These are phyloP conservation scores for Ectropis crepuscularia DNA, from an alignment of 2,888 invertebrate species.

Conservation along the genomic window DNA sequence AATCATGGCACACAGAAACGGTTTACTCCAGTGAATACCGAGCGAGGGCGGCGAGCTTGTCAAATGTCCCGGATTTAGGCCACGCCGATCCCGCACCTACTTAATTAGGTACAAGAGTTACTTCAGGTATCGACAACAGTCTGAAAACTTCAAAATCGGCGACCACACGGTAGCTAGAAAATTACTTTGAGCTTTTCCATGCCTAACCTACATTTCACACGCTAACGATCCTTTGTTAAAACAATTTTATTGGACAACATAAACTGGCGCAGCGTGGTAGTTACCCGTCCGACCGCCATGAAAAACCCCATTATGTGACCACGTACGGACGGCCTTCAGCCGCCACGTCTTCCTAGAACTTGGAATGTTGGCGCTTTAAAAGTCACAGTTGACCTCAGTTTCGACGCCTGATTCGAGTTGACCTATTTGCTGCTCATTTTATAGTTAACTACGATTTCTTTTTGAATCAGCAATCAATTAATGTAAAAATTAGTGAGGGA, in stretches of 20 bases:
- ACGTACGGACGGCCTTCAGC: slow-evolving; percentile 59
- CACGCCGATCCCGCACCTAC: slow-evolving; percentile 34
- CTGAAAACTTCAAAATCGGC: slow-evolving; percentile 15
- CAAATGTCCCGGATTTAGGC: slow-evolving; percentile 40
- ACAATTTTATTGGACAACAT: slow-evolving; percentile 47
- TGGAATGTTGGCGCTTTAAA: slow-evolving; percentile 42
- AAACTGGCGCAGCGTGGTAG: slow-evolving; percentile 28
- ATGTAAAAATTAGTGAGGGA: slow-evolving; percentile 4
- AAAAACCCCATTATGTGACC: slow-evolving; percentile 60
- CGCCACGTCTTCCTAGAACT: slow-evolving; percentile 47
- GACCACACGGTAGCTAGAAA: slow-evolving; percentile 12
- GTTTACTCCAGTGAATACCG: slow-evolving; percentile 36
- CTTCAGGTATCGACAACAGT: slow-evolving; percentile 15
- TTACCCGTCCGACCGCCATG: slow-evolving; percentile 52
- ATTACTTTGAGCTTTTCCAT: slow-evolving; percentile 18
- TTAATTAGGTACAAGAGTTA: slow-evolving; percentile 35
- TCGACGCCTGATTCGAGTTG: slow-evolving; percentile 27
- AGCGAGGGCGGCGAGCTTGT: slow-evolving; percentile 37
- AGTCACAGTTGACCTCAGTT: slow-evolving; percentile 25
- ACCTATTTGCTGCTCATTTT: slow-evolving; percentile 27
- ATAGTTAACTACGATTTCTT: not conserved
- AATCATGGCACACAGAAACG: slow-evolving; percentile 38
- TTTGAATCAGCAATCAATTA: not conserved
- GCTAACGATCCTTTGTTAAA: slow-evolving; percentile 48
- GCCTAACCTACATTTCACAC: slow-evolving; percentile 25